Evolutionary conservation across 2,113 vertebrate genomes (phyloP), one percentile per base, ranked within the genome.

Genomic region (Pitta sordida): DNA sequence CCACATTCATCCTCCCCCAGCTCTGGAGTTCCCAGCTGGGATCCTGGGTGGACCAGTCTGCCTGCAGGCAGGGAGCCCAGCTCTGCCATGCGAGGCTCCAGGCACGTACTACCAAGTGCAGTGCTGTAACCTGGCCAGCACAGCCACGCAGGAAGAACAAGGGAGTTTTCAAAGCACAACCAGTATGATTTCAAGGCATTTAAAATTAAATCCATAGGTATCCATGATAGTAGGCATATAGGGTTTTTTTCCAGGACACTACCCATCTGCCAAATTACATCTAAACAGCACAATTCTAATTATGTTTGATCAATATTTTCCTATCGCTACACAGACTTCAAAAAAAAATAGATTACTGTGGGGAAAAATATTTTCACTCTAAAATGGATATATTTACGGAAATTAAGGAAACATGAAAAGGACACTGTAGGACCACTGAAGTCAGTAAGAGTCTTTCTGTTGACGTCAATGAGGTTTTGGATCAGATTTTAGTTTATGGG

Each of bases 401-500:
- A 70, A 74, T 41, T 89, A 68, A 19, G 36, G 32, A 62, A 83
- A 22, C 27, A 51, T 22, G 27, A 59, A 93, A 89, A 85, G 51
- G 58, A 82, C 23, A 23, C 7, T 83, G 37, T 10, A 76, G 46
- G 44, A 81, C 41, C 34, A 69, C 13, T 89, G 65, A 87, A 93
- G 49, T 73, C 83, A 89, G 53, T 56, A 56, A 75, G 43, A 93
- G 26, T 91, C 65, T 79, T 86, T 89, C 43, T 84, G 43, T 63
- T 96, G 91, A 96, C 84, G 84, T 96, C 95, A 96, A 67, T 91
- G 94, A 85, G 94, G 96, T 71, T 96, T 91, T 92, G 95, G 74
- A 94, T 77, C 77, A 63, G 93, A 69, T 80, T 93, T 55, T 85
- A 80, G 70, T 63, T 90, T 79, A 80, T 77, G 15, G 75, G 55